phyloP scores from a whole-genome alignment of 2,797 vertebrate species.

The Antrozous pallidus region DNA sequence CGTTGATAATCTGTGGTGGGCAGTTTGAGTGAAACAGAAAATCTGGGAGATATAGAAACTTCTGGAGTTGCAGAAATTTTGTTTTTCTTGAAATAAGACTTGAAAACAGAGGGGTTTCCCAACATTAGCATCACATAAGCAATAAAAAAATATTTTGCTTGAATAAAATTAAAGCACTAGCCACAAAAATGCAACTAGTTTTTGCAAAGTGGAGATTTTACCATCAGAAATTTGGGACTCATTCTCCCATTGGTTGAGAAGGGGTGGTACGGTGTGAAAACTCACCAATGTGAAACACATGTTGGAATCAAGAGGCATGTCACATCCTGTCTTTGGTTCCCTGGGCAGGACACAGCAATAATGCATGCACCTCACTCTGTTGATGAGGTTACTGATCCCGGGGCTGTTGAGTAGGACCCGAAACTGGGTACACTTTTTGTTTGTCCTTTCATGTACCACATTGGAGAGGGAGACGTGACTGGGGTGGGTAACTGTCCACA shows the following conservation, averaged over 20 bases:
- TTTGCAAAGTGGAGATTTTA: conserved; percentile 38
- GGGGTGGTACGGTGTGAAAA: background rate
- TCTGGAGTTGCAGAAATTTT: conserved; percentile 25
- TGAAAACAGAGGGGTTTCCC: conserved; percentile 21
- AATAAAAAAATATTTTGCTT: background rate
- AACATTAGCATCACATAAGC: conserved; percentile 35
- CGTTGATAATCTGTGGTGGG: background rate
- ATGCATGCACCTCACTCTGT: background rate
- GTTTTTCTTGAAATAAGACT: conserved; percentile 22
- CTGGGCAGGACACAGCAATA: background rate
- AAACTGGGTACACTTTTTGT: background rate
- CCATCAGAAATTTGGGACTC: background rate
- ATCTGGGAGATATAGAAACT: background rate
- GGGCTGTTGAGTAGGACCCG: background rate
- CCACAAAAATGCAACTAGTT: conserved; percentile 4
- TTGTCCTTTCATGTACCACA: background rate
- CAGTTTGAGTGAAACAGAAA: conserved; percentile 39
- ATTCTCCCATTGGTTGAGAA: conserved; percentile 9
- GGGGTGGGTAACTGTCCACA: background rate
- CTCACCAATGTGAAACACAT: background rate
- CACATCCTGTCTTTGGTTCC: background rate
- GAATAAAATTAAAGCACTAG: conserved; percentile 34
- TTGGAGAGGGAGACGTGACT: too few species aligned
- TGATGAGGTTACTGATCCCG: background rate
- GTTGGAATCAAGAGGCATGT: background rate